Evolutionary conservation across 2,113 vertebrate genomes (phyloP), one percentile per base, ranked within the genome.

Genomic region (Daphoenositta chrysoptera): DNA sequence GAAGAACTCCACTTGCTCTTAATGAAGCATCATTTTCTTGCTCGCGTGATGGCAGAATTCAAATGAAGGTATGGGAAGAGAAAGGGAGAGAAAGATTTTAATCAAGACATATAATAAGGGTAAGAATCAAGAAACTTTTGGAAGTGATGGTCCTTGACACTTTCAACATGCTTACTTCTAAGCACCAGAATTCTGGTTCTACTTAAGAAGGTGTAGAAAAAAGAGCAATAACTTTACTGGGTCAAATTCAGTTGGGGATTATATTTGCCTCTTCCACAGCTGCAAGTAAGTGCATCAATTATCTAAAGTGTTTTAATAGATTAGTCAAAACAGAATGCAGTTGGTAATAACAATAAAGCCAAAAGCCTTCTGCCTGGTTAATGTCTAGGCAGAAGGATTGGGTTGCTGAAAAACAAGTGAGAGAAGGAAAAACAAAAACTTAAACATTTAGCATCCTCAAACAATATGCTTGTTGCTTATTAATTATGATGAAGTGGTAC

Each of bases 401-500:
- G 48, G 47, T 71, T 57, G 45, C 40, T 61, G 35, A 66, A 93
- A 93, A 95, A 87, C 14, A 91, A 70, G 57, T 27, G 16, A 91
- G 57, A 92, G 27, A 48, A 39, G 11, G n/a, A 66, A 91, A 79
- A 83, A 4, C 35, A 65, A 37, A 64, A 83, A 39, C 22, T 50
- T 84, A 79, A 95, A 92, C 56, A 89, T 92, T 83, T 89, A 88
- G 6, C 33, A 83, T 70, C 37, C 71, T 87, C 14, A 14, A 94
- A 97, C 54, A 93, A 73, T 96, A 79, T 93, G n/a, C 18, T 91
- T 95, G 75, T 86, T 89, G 63, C 73, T 87, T 95, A 83, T 88
- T 97, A 96, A 95, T 93, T 95, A 83, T 76, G 81, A 50, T 53
- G 69, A 91, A 92, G 68, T 83, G 16, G 20, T 64, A 66, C 83